Evolutionary conservation across 92 coral and sea anemone species (phyloP), one percentile per base, ranked within the genome.

Genomic region (Porites divaricata): DNA sequence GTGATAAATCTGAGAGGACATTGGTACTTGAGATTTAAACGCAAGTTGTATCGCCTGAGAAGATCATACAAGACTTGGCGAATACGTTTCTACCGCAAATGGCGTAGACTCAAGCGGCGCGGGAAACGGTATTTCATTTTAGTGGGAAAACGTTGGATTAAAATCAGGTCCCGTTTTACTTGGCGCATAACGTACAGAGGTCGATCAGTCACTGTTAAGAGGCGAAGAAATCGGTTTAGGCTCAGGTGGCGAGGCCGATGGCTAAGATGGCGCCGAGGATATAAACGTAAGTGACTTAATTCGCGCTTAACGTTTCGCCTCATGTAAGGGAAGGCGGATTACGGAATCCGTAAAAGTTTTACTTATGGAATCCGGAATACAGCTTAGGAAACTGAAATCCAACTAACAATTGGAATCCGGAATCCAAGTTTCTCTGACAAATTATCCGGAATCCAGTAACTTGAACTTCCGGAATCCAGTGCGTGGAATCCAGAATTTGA

Each of bases 251-350:
- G 59, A 13, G 77, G 85, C 54, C 61, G 70, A 70, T 70, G 77
- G 85, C n/a, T 35, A 13, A 81, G 4, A 23, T 81, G 85, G 85
- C 85, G 70, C 17, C 77, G 70, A 57, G 78, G 77, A 17, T 62
- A 62, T 58, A 70, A 63, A 21, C 68, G 85, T 81, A 81, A 81
- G 85, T 81, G 10, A 12, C 48, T 20, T 20, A 9, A 1, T 24
- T 8, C 9, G 35, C 14, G 0, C 45, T 35, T 35, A 35, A 3
- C 4, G 3, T 35, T 35, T 35, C 45, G 45, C 45, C 45, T 6
- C 45, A 35, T 35, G 45, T 35, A 35, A 35, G 6, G 45, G 45
- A 35, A 35, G 3, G 45, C 45, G 45, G 45, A 35, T 35, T 35
- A 35, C 45, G 45, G 45, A 35, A 35, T 35, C 45, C 4, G 0